Percentiles rank a stretch among this genome's conserved stretches.
phyloP scores from a whole-genome alignment of 1,140 invertebrate genomes.

The Musca domestica region DNA sequence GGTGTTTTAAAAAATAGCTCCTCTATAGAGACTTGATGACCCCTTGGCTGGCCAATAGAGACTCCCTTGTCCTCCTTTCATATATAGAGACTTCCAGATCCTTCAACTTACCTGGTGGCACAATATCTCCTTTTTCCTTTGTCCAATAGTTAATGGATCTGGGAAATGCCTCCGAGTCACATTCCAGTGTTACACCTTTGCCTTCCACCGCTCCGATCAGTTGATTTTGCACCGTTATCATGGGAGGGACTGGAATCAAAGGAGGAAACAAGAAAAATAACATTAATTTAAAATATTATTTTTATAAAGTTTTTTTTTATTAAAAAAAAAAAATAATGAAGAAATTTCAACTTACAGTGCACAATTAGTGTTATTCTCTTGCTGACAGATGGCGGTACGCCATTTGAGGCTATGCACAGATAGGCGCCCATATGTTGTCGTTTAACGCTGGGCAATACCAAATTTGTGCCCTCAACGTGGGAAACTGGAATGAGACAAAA shows the following conservation, averaged over 20 bases:
- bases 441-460: slow-evolving; percentile 78
- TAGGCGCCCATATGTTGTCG: slow-evolving; percentile 86
- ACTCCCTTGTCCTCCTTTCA: too few species aligned
- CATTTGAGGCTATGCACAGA: slow-evolving; percentile 83
- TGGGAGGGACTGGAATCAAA: slow-evolving; percentile 67
- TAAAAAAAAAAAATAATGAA: not conserved
- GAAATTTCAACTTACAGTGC: slow-evolving; percentile 68
- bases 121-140: slow-evolving; percentile 72
- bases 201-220: slow-evolving; percentile 73
- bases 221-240: slow-evolving; percentile 79
- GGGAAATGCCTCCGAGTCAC: slow-evolving; percentile 81
- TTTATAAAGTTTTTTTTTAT: not conserved
- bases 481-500: slow-evolving; percentile 58
- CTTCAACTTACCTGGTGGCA: slow-evolving; percentile 69
- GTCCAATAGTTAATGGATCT: slow-evolving; percentile 86
- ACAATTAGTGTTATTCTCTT: slow-evolving; percentile 84
- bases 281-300: not conserved
- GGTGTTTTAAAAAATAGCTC: too few species aligned
- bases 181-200: slow-evolving; percentile 73
- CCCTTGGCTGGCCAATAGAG: too few species aligned
- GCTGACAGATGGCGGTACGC: slow-evolving; percentile 82
- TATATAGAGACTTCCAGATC: not conserved
- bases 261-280: not conserved
- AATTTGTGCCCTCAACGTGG: slow-evolving; percentile 69
- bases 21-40: too few species aligned